Evolutionary conservation across 1,140 invertebrate species (phyloP).

Genomic region (Caenorhabditis remanei): DNA sequence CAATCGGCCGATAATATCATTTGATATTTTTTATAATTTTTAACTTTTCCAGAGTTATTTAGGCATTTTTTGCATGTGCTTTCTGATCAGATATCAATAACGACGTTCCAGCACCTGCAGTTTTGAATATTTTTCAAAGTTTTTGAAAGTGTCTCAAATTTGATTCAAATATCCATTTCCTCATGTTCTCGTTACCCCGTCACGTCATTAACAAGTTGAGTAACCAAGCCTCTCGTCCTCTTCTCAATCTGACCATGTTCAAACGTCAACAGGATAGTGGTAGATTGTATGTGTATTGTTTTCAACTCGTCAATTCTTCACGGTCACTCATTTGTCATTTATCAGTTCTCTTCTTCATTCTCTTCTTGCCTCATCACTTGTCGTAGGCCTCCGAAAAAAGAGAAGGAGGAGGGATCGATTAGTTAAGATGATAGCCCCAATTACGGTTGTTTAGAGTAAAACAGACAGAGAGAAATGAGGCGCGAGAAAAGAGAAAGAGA

Average conservation of each 20-base stretch:
- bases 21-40: too few species aligned
- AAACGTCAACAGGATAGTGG: slow-evolving; percentile 19
- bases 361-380: background rate
- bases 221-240: background rate
- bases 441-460: slow-evolving; percentile 42
- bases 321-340: slow-evolving; percentile 41
- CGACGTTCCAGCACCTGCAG: too few species aligned
- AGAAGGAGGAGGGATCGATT: background rate
- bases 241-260: background rate
- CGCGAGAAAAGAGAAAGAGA: background rate
- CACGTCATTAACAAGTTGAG: too few species aligned
- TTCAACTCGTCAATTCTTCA: slow-evolving; percentile 53
- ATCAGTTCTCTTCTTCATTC: background rate
- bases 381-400: background rate
- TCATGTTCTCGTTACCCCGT: background rate
- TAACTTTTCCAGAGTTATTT: too few species aligned
- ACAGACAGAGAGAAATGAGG: background rate
- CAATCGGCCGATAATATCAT: too few species aligned
- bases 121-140: too few species aligned
- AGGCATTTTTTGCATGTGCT: too few species aligned
- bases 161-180: background rate
- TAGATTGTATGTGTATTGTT: slow-evolving; percentile 33
- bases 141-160: too few species aligned
- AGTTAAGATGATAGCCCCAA: slow-evolving; percentile 49
- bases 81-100: too few species aligned